Percentiles rank a stretch among this genome's conserved stretches.
Evolutionary conservation across 1,140 invertebrate species (phyloP).

Genomic region (Meloidogyne hapla): DNA sequence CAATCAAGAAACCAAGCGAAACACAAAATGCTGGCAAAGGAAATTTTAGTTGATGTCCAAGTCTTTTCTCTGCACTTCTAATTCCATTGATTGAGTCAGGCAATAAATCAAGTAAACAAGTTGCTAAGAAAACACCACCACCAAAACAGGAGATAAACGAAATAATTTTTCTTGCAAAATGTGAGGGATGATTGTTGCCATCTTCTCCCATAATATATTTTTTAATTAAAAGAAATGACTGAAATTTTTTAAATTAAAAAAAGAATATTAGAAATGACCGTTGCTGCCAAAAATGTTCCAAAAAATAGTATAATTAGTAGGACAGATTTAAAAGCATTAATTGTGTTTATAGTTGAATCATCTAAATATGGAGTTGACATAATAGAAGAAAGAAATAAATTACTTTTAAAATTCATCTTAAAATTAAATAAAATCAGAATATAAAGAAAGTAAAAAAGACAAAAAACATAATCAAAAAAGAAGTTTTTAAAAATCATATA

Average conservation of each 20-base stretch:
- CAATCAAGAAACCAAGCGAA: slow-evolving; percentile 54
- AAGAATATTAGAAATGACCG: slow-evolving; percentile 41
- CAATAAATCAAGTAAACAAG: slow-evolving; percentile 57
- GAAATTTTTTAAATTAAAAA: background rate
- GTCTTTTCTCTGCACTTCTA: slow-evolving; percentile 43
- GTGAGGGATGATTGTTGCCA: slow-evolving; percentile 25
- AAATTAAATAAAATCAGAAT: too few relatives aligned
- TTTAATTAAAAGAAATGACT: slow-evolving; percentile 6
- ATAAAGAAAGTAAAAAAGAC: too few relatives aligned
- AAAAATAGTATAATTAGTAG: slow-evolving; percentile 53
- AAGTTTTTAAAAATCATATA: too few relatives aligned
- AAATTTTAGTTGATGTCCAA: slow-evolving; percentile 24
- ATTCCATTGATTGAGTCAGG: slow-evolving; percentile 56
- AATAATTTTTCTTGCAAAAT: slow-evolving; percentile 39
- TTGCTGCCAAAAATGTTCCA: slow-evolving; percentile 53
- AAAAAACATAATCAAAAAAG: too few relatives aligned
- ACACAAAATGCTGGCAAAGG: slow-evolving; percentile 44
- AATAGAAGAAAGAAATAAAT: too few relatives aligned
- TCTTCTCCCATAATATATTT: background rate
- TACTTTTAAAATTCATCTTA: too few relatives aligned
- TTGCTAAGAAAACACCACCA: slow-evolving; percentile 58
- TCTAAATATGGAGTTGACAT: too few relatives aligned
- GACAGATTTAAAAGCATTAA: slow-evolving; percentile 52
- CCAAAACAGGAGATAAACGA: slow-evolving; percentile 52
- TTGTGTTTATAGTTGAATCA: background rate